Evolutionary conservation across 1,140 invertebrate species (phyloP), one percentile per base, ranked within the genome.

Genomic region (Xylocopa sonorina): DNA sequence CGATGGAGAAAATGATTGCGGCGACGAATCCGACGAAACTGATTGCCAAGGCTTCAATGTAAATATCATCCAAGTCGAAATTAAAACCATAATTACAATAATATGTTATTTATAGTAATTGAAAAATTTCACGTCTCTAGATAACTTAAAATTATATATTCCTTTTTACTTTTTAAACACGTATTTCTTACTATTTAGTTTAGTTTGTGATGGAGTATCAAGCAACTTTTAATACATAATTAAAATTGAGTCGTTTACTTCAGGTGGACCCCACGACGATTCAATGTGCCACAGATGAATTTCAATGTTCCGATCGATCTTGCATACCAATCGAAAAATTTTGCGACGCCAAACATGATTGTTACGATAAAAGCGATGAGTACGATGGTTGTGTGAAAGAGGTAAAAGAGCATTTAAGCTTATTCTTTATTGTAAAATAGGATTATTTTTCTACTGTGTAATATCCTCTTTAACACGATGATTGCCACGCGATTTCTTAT

Each of bases 281-380:
- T 6, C 67, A n/a, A 21, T 88, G 84, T 68, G 73, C 50, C 10
- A 60, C 29, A 18, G n/a, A 88, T 16, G 85, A 91, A 66, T 90
- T 72, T 48, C 73, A 89, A 51, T 96, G 96, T 87, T 89, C 91
- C 0, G 94, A 94, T 88, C 94, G 94, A 16, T 38, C 67, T 12
- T 98, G 97, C 91, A 96, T 99, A 79, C 96, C 97, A 0, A 93
- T 94, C 78, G 93, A 95, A 74, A 93, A 97, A 21, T 97, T 97
- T 12, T 98, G 97, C 89, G 96, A 98, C 91, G 94, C 95, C 24
- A 93, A 95, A 10, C 68, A 91, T 3, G 95, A 98, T 89, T 98
- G 98, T 88, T 89, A 92, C 21, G 96, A 97, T 89, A 93, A 93
- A 1, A 96, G 95, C 68, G 98, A 99, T 91, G 98, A 99, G 92